Conservation (phyloP, 2,113 vertebrate species). For the Edolisoma coerulescens region DNA sequence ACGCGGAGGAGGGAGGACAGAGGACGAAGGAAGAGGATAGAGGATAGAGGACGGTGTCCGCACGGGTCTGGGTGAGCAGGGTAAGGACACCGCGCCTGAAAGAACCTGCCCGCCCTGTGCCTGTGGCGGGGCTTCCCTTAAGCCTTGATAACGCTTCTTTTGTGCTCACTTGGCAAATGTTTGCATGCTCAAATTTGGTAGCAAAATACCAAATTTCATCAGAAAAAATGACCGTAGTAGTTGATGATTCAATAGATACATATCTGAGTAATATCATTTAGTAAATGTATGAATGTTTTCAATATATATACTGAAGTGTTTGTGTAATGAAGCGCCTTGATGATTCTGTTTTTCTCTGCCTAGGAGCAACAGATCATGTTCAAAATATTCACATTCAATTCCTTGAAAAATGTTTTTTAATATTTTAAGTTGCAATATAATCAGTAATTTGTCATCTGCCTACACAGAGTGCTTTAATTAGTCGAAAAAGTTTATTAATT, state of each 20-base stretch:
- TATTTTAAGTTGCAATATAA: background rate
- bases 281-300: background rate
- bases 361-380: background rate
- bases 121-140: background rate
- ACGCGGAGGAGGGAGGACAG: no score
- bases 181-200: background rate
- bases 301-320: background rate
- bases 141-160: background rate
- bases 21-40: no score
- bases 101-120: no score
- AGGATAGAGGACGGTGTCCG: no score
- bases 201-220: background rate
- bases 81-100: accelerated
- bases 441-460: background rate
- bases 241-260: background rate
- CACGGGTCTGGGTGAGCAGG: no score
- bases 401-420: background rate
- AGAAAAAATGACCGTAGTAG: background rate
- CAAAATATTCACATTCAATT: background rate
- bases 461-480: background rate
- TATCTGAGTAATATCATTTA: background rate
- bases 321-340: background rate
- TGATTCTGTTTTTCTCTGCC: background rate
- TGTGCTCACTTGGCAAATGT: background rate
- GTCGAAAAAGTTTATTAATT: background rate